Conservation (phyloP, 2,113 vertebrate species). For the Diphyllodes magnificus region DNA sequence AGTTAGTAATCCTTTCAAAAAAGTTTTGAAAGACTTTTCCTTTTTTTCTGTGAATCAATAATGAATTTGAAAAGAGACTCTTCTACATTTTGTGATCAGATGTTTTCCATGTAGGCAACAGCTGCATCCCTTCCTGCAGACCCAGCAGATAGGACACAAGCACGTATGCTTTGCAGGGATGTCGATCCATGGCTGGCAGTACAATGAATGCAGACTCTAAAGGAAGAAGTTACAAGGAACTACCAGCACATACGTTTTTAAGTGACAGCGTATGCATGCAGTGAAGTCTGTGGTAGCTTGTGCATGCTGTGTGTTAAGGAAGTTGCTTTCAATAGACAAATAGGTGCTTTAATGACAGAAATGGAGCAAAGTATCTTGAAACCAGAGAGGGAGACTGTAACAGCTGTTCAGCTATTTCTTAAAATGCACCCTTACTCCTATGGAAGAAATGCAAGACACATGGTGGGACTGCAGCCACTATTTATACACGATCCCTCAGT, state of each 20-base stretch:
- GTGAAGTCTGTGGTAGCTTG: neutral
- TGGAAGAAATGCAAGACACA: conserved; percentile 55
- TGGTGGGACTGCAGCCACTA: conserved; percentile 51
- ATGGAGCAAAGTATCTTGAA: conserved; percentile 45
- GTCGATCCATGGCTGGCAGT: neutral
- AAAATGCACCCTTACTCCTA: conserved; percentile 37
- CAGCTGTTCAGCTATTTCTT: conserved; percentile 59
- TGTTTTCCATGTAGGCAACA: neutral
- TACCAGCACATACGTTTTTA: neutral
- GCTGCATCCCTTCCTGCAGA: neutral
- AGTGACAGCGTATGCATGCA: conserved; percentile 1
- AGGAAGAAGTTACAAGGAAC: neutral
- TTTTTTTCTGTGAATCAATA: neutral
- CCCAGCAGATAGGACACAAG: neutral
- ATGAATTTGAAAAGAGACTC: neutral
- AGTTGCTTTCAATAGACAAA: conserved; percentile 24
- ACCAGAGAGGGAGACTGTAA: conserved; percentile 37
- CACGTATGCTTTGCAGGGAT: neutral
- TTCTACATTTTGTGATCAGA: neutral
- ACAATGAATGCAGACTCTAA: neutral
- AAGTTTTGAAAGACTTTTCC: neutral
- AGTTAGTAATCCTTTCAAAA: fast-evolving
- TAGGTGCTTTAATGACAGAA: conserved; percentile 38
- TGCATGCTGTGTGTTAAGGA: neutral
- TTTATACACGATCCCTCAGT: conserved; percentile 38